Evolutionary conservation across 2,797 vertebrate species (phyloP), one percentile per base, ranked within the genome.

Genomic region (Pyrocephalus nanus): DNA sequence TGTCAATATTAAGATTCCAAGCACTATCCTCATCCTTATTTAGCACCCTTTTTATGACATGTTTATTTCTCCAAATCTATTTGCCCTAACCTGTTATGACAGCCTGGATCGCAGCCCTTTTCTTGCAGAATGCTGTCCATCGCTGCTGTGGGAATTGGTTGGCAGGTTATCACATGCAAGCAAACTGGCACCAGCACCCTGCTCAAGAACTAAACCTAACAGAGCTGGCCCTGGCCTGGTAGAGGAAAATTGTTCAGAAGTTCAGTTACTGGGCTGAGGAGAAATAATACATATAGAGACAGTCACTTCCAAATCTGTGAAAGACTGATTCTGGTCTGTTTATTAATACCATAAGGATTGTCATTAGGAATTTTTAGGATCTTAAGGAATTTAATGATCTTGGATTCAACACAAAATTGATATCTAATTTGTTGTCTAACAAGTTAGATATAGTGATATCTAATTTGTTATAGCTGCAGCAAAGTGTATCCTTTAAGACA

Each of bases 81-180:
- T 96, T 92, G 25, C 45, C 45, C 26, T 94, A 92, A 95, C 53
- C 69, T 90, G 30, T 95, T 93, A 43, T 74, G 85, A 94, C 81
- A 96, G 72, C 18, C 50, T 85, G 79, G 64, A 73, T 72, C 5
- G 1, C 58, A 79, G 76, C 45, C 9, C 5, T 90, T 8, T 16
- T 45, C 65, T 61, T 79, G 30, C 57, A 73, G 29, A 29, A 74
- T 23, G 50, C 88, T 74, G 62, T 90, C 26, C 21, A 11, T 21
- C 66, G 36, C 42, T 80, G 20, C 66, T 65, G 32, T 58, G 89
- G 87, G 65, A 92, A 79, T 13, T 90, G 87, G 92, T 9, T 96
- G 85, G 82, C 93, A 92, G 61, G 55, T 54, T 42, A 57, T 67
- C 32, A 53, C 26, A 64, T 22, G 26, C 12, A 2, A 88, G 48